Evolutionary conservation across 64 coral and sea anemone species (phyloP), one percentile per base, ranked within the genome.

Genomic region (Actinia tenebrosa): DNA sequence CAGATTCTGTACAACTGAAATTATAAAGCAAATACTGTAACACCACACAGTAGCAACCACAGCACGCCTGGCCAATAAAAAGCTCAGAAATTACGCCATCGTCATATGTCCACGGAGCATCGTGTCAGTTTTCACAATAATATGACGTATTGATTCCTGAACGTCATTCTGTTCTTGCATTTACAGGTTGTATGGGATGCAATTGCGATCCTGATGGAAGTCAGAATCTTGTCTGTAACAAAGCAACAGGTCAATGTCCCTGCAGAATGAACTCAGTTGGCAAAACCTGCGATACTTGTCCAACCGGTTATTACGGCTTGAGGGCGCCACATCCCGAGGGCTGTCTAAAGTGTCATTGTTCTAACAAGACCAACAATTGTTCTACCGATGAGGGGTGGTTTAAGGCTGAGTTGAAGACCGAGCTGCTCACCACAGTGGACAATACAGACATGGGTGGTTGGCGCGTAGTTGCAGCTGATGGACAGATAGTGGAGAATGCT

Each of bases 311-410:
- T 79, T 95, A 99, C 77, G 97, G 97, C 16, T 69, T 99, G n/a
- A 87, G 79, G 61, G 83, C 75, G 10, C 84, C 63, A 16, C 91
- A 99, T n/a, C 83, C 93, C 10, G 58, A 93, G 37, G 97, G 97
- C 7, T 99, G 97, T 85, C 83, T 99, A 8, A 79, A 91, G 19
- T 99, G 97, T 47, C 93, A 95, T 46, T 99, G 97, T 88, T 99
- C 97, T 45, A 88, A 88, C 1, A 92, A 93, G 56, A 85, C 93
- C 75, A 63, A 42, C 42, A 90, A 93, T 59, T 99, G 97, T 47
- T 53, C 44, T 25, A 78, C 53, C 22, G 93, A 87, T 14, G 15
- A 58, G 20, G 91, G 93, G 5, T 95, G 91, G 93, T 23, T 79
- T 62, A 63, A 89, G 45, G 81, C 80, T 46, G 64, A 60, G 16